phyloP scores from a whole-genome alignment of 2,888 invertebrate species.

The Adelognathus sp. region DNA sequence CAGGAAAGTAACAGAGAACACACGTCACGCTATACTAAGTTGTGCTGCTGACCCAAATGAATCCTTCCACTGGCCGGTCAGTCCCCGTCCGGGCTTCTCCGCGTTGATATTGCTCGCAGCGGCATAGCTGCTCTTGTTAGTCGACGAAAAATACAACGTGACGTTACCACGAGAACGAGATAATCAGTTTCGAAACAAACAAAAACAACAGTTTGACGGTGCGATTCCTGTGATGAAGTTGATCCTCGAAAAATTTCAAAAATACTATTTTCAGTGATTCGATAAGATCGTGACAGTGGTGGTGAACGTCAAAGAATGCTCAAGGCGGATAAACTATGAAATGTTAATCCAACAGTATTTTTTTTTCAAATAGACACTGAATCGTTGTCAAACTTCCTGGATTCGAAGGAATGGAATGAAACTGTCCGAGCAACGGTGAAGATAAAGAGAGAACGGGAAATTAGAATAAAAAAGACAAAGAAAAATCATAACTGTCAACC shows the following conservation, averaged over 20 bases:
- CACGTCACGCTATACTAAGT: constrained; percentile 63
- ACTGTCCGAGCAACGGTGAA: background rate
- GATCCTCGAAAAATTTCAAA: background rate
- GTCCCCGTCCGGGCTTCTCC: constrained; percentile 76
- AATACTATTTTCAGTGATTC: background rate
- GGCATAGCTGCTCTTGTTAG: constrained; percentile 13
- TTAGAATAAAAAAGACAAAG: background rate
- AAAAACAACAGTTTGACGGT: background rate
- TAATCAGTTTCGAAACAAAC: background rate
- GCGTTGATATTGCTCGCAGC: constrained; percentile 64
- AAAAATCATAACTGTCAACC: background rate
- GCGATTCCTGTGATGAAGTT: background rate
- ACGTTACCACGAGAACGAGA: too few relatives aligned
- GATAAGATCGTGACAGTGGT: background rate
- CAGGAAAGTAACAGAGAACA: constrained; percentile 31
- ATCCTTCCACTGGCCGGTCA: constrained; percentile 72
- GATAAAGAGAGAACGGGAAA: background rate
- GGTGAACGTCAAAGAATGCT: constrained; percentile 4
- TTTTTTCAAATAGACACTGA: background rate
- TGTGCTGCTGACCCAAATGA: constrained; percentile 79
- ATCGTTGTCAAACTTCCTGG: background rate
- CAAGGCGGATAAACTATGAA: background rate
- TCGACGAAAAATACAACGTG: constrained; percentile 51
- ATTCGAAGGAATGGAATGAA: background rate
- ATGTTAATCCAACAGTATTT: background rate